Evolutionary conservation across 2,113 vertebrate species (phyloP), one percentile per base, ranked within the genome.

Genomic region (Semnornis frantzii): DNA sequence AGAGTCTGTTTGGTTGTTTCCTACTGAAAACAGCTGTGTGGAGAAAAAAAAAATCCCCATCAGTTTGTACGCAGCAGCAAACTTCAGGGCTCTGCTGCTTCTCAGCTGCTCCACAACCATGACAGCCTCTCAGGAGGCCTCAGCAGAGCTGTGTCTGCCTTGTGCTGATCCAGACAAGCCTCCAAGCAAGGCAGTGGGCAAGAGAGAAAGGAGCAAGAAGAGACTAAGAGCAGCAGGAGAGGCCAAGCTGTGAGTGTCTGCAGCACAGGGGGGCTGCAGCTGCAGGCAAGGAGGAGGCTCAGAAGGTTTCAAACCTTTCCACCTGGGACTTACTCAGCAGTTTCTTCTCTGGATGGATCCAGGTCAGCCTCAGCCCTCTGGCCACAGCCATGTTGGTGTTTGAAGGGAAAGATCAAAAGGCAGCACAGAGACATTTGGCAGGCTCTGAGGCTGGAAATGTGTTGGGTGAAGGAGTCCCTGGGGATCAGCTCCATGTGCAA

Each of bases 31-130:
- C 1, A 17, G 17, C 9, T 42, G 5, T 23, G 27, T 48, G 31
- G 21, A 24, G 19, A 63, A 34, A 12, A 63, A 34, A 12, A 33
- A 20, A 8, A 46, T 8, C 15, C 15, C 15, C 44, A 46, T 5
- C 52, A 14, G 33, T 82, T 52, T 55, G 8, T 12, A 21, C 33
- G 27, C 33, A 6, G 17, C 18, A 37, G 63, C 28, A 80, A 80
- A 62, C 10, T 27, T 39, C 37, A 39, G 65, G 48, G 44, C 11
- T 72, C 63, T 42, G 15, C 28, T 64, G 21, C 34, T 28, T 25
- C 70, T 78, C 50, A 54, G 12, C 21, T 1, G 0, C 23, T 52
- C 37, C 3, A 0, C 0, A 2, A 73, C 25, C 19, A 31, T 3
- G 4, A 31, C 1, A 1, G 6, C 23, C 20, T 25, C 66, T 77